Base-by-base conservation (phyloP, 1,140 invertebrate genomes). In the Temnothorax longispinosus region DNA sequence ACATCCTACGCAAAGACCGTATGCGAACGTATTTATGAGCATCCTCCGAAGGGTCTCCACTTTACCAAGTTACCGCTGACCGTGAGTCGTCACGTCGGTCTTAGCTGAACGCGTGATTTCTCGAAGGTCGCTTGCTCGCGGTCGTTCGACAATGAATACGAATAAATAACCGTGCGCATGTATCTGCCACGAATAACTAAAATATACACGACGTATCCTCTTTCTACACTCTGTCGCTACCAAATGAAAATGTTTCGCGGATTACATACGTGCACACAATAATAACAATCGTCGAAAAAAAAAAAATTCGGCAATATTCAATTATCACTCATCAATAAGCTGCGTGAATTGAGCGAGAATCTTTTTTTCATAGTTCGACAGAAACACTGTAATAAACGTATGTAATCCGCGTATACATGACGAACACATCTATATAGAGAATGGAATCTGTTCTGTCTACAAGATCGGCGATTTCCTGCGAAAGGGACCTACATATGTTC, bases 31-130 rank as follows among this genome's bases (percentile, higher is more conserved):
- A 89, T 87, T 85, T 84, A 88, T 88, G 88, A 92, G 92, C 89
- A 94, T 93, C 88, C 93, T 95, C 93, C 91, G 92, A 95, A 94
- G 93, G 93, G 93, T 94, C 94, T 94, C 93, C 94, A 94, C 94
- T 94, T 80, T 93, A 92, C 90, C 89, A 87, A 89, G 80, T 78
- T 82, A 87, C 75, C 80, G 78, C 85, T 76, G 69, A 75, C 84
- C 60, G 75, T 85, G 80, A 87, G 77, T 72, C 78, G 65, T 90
- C 87, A 88, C 87, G 67, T 88, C 76, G 76, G 82, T 87, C 71
- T 80, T 87, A 87, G 78, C 65, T 60, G 60, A 88, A 88, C 65
- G 89, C 88, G 89, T 86, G 85, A 90, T 90, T 87, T 89, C 89
- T 90, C 84, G 72, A 77, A 78, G 72, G 11, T 47, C 78, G 27